Percentiles rank a stretch among this genome's conserved stretches.
phyloP scores from a whole-genome alignment of 2,888 invertebrate genomes.

The Parapristionchus giblindavisi region DNA sequence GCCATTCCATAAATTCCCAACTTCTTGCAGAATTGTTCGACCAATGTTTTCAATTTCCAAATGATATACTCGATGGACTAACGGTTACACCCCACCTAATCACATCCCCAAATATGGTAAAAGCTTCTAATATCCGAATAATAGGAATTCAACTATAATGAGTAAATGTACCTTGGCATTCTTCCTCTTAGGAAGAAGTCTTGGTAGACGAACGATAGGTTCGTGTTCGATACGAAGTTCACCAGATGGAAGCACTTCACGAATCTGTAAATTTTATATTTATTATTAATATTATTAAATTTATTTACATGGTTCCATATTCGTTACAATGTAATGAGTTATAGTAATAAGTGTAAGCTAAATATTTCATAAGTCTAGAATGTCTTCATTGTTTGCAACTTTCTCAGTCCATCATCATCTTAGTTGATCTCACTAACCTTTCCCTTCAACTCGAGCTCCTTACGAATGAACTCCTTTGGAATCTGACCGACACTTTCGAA shows the following conservation, averaged over 20 bases:
- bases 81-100: background rate
- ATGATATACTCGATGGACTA: background rate
- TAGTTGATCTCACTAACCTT: constrained; percentile 24
- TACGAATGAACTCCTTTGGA: constrained; percentile 66
- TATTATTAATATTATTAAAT: too few species aligned
- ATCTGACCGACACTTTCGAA: constrained; percentile 67
- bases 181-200: constrained; percentile 52
- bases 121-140: background rate
- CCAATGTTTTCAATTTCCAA: background rate
- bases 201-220: constrained; percentile 63
- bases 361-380: background rate
- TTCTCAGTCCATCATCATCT: background rate
- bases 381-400: too few species aligned
- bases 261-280: constrained; percentile 28
- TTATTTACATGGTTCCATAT: too few species aligned
- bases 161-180: constrained; percentile 24
- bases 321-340: too few species aligned
- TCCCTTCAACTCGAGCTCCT: constrained; percentile 66
- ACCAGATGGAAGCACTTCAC: constrained; percentile 60
- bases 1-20: background rate
- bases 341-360: background rate
- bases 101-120: background rate
- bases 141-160: background rate
- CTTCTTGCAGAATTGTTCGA: too few species aligned
- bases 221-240: constrained; percentile 64